Conservation (phyloP, 2,888 invertebrate genomes). For the Parnassius apollo region DNA sequence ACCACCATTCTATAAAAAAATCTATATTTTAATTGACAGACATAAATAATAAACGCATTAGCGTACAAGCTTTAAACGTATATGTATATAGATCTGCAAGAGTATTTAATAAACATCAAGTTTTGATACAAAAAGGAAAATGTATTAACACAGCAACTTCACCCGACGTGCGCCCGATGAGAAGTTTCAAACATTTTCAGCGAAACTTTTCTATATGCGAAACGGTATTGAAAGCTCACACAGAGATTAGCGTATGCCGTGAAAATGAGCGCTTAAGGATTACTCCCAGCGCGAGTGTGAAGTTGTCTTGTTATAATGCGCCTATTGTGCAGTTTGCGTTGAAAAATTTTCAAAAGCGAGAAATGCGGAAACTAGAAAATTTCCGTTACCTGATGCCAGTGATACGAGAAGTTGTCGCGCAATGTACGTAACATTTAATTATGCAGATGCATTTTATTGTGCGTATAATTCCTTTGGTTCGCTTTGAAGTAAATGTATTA, state of each 20-base stretch:
- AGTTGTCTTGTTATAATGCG: constrained; percentile 67
- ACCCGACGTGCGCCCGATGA: constrained; percentile 49
- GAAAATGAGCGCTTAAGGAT: constrained; percentile 73
- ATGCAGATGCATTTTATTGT: constrained; percentile 20
- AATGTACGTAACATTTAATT: constrained; percentile 27
- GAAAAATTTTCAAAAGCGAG: constrained; percentile 23
- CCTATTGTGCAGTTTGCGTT: constrained; percentile 27
- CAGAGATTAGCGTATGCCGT: constrained; percentile 72
- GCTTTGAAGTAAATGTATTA: not conserved
- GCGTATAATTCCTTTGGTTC: constrained; percentile 2
- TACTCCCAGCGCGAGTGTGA: constrained; percentile 58
- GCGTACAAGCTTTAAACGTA: not conserved
- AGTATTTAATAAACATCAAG: constrained; percentile 62
- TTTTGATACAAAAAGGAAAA: constrained; percentile 72
- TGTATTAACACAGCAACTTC: constrained; percentile 77
- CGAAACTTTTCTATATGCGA: constrained; percentile 75
- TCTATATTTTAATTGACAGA: no score
- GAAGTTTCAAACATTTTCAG: constrained; percentile 74
- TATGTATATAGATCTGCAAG: constrained; percentile 33
- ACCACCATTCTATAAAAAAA: no score
- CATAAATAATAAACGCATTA: not conserved
- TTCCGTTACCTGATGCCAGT: constrained; percentile 26
- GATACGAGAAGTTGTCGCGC: constrained; percentile 24
- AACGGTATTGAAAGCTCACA: constrained; percentile 74
- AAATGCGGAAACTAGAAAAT: constrained; percentile 24